phyloP scores from a whole-genome alignment of 2,113 vertebrate genomes.

The Chunga burmeisteri region DNA sequence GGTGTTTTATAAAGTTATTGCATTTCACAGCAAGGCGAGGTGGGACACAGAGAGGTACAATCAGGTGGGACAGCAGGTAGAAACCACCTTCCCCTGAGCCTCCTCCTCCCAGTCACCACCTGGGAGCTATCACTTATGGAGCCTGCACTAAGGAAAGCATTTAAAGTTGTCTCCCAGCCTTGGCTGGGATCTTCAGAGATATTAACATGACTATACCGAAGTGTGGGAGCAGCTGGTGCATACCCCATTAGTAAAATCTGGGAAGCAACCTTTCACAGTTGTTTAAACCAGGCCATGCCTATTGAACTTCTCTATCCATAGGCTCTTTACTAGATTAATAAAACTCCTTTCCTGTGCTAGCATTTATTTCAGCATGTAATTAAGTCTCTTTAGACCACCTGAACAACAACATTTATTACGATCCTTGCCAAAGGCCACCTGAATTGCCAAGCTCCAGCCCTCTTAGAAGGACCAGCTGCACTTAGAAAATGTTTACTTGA shows the following conservation, averaged over 20 bases:
- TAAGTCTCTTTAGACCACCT: not conserved
- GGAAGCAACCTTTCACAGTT: not conserved
- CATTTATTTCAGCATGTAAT: not conserved
- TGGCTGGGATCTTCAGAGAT: not conserved
- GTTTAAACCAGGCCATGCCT: not conserved
- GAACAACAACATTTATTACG: not conserved
- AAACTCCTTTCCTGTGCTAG: not conserved
- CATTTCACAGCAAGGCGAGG: not conserved
- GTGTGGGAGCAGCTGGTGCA: not conserved
- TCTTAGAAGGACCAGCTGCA: not conserved
- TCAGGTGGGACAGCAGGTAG: fast-evolving
- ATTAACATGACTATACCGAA: not conserved
- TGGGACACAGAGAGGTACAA: not conserved
- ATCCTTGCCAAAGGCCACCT: not conserved
- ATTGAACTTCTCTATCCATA: not conserved
- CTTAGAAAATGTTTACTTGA: not conserved
- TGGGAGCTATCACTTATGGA: not conserved
- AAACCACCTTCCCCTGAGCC: not conserved
- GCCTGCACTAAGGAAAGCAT: not conserved
- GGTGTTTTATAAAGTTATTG: not conserved
- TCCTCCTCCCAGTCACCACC: not conserved
- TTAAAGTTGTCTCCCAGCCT: not conserved
- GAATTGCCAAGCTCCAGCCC: not conserved
- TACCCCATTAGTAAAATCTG: not conserved
- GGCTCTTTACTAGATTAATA: not conserved